These are phyloP conservation scores for Crocidura indochinensis DNA, from an alignment of 2,797 vertebrate species.

Conservation along the genomic window DNA sequence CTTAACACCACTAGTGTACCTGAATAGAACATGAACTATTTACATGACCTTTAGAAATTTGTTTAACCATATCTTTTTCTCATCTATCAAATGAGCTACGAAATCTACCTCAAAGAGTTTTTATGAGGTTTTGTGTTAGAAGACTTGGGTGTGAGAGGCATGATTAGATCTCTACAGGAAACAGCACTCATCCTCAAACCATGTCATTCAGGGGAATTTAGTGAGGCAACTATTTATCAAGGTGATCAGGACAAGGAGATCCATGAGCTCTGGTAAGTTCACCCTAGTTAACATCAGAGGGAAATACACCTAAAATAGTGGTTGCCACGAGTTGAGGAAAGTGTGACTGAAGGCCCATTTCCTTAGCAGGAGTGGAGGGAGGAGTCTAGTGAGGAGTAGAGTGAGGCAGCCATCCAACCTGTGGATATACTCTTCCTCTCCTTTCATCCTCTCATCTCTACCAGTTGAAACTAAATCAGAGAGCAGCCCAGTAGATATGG, in stretches of 20 bases:
- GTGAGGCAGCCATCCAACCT: neutral
- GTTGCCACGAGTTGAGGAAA: neutral
- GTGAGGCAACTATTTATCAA: neutral
- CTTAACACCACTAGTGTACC: no score
- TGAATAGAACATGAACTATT: neutral
- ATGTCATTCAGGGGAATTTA: neutral
- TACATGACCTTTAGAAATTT: neutral
- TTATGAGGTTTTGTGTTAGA: neutral
- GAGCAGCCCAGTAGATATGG: neutral
- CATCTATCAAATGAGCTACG: neutral
- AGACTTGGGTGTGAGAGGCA: neutral
- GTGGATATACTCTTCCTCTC: neutral
- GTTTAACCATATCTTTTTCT: slow-evolving; percentile 14
- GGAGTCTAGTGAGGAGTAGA: no score
- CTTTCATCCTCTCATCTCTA: neutral
- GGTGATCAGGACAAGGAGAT: neutral
- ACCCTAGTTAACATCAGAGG: neutral
- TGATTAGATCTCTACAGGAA: neutral
- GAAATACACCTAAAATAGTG: neutral
- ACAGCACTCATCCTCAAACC: neutral
- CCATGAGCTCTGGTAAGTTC: neutral
- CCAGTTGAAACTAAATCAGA: neutral
- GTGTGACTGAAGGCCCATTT: neutral
- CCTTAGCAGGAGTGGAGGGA: no score
- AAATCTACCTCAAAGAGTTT: neutral